A percentile compares a stretch with the other conserved stretches of the same genome.
These are phyloP conservation scores for Tineola bisselliella DNA, from an alignment of 2,888 invertebrate species.

Conservation along the genomic window DNA sequence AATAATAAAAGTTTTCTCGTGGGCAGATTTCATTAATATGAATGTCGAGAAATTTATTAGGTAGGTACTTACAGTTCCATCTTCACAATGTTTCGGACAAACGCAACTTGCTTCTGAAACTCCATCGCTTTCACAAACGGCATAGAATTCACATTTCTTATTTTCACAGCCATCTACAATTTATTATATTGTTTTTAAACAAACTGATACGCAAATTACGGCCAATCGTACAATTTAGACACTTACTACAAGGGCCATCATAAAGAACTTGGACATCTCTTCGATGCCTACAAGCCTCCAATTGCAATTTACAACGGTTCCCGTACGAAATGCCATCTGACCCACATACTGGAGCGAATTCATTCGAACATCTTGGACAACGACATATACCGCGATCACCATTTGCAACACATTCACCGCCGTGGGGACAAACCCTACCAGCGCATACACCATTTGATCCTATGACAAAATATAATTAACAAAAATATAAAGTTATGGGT, in stretches of 20 bases:
- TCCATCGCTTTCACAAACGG: conserved; percentile 75
- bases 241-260: conserved; percentile 88
- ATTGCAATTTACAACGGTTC: conserved; percentile 83
- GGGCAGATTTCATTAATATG: no score
- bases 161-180: conserved; percentile 80
- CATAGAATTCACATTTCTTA: conserved; percentile 81
- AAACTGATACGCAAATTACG: no score
- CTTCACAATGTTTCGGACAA: conserved; percentile 70
- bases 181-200: no score
- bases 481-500: no score
- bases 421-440: conserved; percentile 78
- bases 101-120: conserved; percentile 70
- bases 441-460: conserved; percentile 75
- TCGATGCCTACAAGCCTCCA: conserved; percentile 80
- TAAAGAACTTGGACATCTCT: conserved; percentile 80
- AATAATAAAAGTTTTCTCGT: no score
- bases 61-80: conserved; percentile 61
- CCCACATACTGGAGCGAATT: conserved; percentile 87
- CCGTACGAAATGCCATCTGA: conserved; percentile 85
- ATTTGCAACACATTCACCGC: conserved; percentile 72
- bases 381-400: conserved; percentile 82
- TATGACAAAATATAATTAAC: conserved; percentile 25
- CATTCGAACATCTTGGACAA: conserved; percentile 84
- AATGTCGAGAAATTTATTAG: no score
- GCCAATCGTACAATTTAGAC: neutral